Evolutionary conservation across 2,888 invertebrate species (phyloP).

Genomic region (Thymelicus sylvestris): DNA sequence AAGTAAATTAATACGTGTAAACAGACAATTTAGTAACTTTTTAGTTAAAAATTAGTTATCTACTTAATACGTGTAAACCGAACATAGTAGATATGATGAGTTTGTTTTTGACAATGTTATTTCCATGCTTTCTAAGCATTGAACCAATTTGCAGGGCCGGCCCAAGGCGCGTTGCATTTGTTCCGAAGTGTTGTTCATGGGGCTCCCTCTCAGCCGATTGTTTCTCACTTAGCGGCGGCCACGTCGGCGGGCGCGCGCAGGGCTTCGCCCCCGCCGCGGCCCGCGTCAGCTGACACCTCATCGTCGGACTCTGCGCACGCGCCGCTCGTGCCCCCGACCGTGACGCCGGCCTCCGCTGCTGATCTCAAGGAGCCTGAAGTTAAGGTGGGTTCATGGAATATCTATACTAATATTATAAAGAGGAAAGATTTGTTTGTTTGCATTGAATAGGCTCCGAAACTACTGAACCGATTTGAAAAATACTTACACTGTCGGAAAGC

Average conservation of each 20-base stretch:
- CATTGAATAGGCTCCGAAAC: no score
- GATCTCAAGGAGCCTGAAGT: constrained; percentile 55
- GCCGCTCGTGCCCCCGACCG: constrained; percentile 61
- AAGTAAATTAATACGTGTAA: no score
- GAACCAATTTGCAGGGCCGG: background rate
- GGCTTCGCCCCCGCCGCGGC: constrained; percentile 74
- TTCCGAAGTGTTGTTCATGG: constrained; percentile 2
- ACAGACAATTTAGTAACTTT: no score
- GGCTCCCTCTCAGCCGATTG: constrained; percentile 1
- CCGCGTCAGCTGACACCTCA: constrained; percentile 83
- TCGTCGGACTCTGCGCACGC: constrained; percentile 81
- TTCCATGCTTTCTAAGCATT: background rate
- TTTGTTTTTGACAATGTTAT: no score
- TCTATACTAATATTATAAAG: no score
- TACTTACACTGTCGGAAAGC: no score
- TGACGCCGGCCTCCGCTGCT: constrained; percentile 44
- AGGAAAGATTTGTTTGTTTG: no score
- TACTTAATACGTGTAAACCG: no score
- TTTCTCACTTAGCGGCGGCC: constrained; percentile 41
- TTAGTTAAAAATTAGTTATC: no score
- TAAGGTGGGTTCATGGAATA: constrained; percentile 52
- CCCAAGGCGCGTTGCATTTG: background rate
- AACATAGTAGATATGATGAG: no score
- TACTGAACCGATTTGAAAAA: no score
- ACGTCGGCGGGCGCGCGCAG: constrained; percentile 53